These are phyloP conservation scores for Drosophila fuyamai DNA, from an alignment of 1,140 invertebrate genomes.

Conservation along the genomic window DNA sequence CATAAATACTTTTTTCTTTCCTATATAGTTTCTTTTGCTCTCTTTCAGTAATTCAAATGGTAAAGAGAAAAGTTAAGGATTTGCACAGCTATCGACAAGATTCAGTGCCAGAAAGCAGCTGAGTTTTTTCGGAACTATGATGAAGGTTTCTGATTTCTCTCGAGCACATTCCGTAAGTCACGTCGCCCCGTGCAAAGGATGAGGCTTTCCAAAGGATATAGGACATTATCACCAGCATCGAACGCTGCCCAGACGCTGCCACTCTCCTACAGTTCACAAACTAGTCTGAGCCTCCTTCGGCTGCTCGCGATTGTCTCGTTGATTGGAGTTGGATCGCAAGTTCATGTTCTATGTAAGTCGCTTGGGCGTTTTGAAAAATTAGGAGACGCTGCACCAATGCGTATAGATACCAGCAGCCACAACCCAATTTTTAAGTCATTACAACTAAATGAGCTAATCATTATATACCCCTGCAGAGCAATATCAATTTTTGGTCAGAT, in stretches of 20 bases:
- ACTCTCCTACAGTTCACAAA: conserved; percentile 10
- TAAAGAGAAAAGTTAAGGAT: conserved; percentile 5
- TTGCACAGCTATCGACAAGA: conserved; percentile 10
- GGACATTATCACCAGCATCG: conserved; percentile 61
- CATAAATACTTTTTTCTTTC: background rate
- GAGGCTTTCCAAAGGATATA: conserved; percentile 61
- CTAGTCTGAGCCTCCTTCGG: conserved; percentile 46
- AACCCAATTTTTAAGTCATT: no score
- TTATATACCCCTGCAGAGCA: no score
- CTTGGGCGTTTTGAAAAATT: background rate
- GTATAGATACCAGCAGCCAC: no score
- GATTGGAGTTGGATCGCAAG: conserved; percentile 60
- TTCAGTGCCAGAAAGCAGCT: conserved; percentile 21
- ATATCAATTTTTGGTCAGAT: no score
- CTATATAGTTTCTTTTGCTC: background rate
- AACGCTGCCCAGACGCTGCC: conserved; percentile 38
- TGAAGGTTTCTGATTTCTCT: conserved; percentile 66
- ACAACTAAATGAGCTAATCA: no score
- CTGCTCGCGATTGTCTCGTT: conserved; percentile 51
- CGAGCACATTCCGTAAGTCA: conserved; percentile 58
- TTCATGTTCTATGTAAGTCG: conserved; percentile 53
- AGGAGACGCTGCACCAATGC: no score
- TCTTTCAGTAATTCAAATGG: conserved; percentile 6
- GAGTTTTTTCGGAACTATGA: conserved; percentile 46
- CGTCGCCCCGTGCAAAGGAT: conserved; percentile 77